These are phyloP conservation scores for Drosophila siamana DNA, from an alignment of 2,888 invertebrate genomes.

Conservation along the genomic window DNA sequence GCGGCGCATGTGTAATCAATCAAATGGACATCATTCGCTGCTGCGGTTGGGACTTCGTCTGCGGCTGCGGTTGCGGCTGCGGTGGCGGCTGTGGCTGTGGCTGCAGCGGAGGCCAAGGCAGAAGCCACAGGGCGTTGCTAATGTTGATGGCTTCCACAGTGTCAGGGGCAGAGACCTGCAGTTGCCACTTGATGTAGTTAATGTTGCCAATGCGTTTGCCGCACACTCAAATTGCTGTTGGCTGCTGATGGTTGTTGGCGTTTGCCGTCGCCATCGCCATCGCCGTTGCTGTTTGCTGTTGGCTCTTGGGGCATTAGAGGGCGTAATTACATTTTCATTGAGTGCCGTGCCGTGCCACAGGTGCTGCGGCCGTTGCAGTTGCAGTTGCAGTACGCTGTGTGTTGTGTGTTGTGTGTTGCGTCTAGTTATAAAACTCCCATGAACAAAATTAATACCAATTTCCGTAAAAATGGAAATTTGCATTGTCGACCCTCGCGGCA, in stretches of 20 bases:
- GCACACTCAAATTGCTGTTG: conserved; percentile 19
- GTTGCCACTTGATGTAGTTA: conserved; percentile 54
- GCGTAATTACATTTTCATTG: conserved; percentile 80
- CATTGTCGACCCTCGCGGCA: conserved; percentile 56
- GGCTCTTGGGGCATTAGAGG: conserved; percentile 67
- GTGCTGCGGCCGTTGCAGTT: conserved; percentile 30
- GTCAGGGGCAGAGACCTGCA: conserved; percentile 69
- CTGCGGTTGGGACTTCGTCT: conserved; percentile 6
- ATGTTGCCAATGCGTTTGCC: conserved; percentile 25
- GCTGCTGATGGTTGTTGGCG: conserved; percentile 24
- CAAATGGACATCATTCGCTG: conserved; percentile 60
- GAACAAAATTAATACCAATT: conserved; percentile 61
- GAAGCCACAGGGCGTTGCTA: conserved; percentile 71
- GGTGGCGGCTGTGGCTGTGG: neutral
- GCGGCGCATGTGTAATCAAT: conserved; percentile 73
- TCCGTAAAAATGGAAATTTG: conserved; percentile 59
- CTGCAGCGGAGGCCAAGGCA: conserved; percentile 51
- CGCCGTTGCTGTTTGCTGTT: conserved; percentile 28
- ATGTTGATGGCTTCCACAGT: conserved; percentile 70
- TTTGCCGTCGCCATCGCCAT: conserved; percentile 21
- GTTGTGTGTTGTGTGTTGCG: conserved; percentile 38
- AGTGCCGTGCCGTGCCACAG: conserved; percentile 37
- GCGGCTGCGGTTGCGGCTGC: neutral
- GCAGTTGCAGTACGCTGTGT: conserved; percentile 16
- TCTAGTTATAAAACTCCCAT: conserved; percentile 61